Percentiles rank a stretch among this genome's conserved stretches.
Evolutionary conservation across 2,888 invertebrate species (phyloP).

Genomic region (Cryptus armator): DNA sequence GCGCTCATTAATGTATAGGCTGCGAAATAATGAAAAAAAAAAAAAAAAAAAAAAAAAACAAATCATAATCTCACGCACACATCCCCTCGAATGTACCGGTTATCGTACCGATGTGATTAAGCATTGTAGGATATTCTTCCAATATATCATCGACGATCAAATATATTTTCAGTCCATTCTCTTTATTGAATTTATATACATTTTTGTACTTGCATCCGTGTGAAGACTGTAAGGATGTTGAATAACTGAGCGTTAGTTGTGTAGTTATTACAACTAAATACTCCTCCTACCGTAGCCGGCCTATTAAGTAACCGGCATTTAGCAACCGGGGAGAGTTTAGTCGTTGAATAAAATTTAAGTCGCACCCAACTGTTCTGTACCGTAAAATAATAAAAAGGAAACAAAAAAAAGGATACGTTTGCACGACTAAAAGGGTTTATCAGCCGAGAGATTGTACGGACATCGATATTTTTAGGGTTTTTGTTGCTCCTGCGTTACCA

Average conservation of each 20-base stretch:
- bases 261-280: conserved; percentile 16
- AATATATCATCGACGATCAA: conserved; percentile 43
- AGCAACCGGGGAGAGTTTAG: conserved; percentile 9
- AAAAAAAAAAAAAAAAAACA: conserved; percentile 22
- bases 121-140: conserved; percentile 46
- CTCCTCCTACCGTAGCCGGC: conserved; percentile 6
- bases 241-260: conserved; percentile 20
- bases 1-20: conserved; percentile 30
- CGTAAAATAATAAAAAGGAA: conserved; percentile 28
- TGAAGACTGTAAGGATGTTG: conserved; percentile 16
- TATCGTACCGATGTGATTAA: conserved; percentile 19
- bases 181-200: conserved; percentile 66
- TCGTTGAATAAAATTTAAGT: conserved; percentile 9
- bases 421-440: conserved; percentile 13
- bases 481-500: not conserved
- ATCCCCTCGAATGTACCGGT: conserved; percentile 31
- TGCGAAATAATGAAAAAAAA: conserved; percentile 6
- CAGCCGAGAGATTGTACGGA: conserved; percentile 30
- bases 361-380: not conserved
- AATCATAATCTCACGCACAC: conserved; percentile 40
- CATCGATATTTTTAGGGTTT: conserved; percentile 1
- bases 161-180: conserved; percentile 57
- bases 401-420: conserved; percentile 4
- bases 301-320: conserved; percentile 12
- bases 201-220: conserved; percentile 65